Conservation (phyloP, 2,888 invertebrate genomes). For the Bembecia ichneumoniformis region DNA sequence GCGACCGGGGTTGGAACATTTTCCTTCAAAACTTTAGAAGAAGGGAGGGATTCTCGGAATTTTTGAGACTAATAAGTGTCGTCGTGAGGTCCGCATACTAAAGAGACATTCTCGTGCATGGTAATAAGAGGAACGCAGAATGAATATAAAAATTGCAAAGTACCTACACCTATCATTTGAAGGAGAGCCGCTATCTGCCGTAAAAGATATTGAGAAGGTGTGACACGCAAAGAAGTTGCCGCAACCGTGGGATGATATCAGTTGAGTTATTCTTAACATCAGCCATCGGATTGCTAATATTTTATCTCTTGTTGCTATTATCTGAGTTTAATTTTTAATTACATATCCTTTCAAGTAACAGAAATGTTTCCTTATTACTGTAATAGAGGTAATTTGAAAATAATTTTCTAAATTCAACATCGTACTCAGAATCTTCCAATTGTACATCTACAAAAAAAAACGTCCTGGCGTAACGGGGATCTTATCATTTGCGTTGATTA, state of each 20-base stretch:
- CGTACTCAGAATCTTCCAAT: conserved; percentile 46
- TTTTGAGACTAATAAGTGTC: conserved; percentile 70
- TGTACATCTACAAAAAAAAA: conserved; percentile 38
- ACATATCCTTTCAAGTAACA: too few relatives aligned
- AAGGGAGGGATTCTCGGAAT: conserved; percentile 52
- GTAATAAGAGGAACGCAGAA: conserved; percentile 50
- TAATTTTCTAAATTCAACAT: conserved; percentile 18
- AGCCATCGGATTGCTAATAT: too few relatives aligned
- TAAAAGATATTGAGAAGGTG: background rate
- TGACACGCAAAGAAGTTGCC: background rate
- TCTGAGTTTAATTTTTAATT: too few relatives aligned
- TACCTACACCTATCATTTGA: conserved; percentile 47
- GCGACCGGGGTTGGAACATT: conserved; percentile 42
- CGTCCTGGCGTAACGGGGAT: conserved; percentile 40
- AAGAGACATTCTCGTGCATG: conserved; percentile 53
- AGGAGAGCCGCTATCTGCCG: background rate
- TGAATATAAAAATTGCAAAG: conserved; percentile 57
- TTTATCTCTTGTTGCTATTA: too few relatives aligned
- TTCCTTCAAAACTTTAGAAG: conserved; percentile 45
- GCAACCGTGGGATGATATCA: background rate
- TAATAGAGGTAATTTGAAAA: conserved; percentile 1
- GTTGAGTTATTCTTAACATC: background rate
- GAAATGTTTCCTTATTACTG: background rate
- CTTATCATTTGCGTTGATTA: conserved; percentile 64
- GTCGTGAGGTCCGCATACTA: conserved; percentile 60